Conservation (phyloP, 2,113 vertebrate genomes). For the Arvicanthis niloticus region DNA sequence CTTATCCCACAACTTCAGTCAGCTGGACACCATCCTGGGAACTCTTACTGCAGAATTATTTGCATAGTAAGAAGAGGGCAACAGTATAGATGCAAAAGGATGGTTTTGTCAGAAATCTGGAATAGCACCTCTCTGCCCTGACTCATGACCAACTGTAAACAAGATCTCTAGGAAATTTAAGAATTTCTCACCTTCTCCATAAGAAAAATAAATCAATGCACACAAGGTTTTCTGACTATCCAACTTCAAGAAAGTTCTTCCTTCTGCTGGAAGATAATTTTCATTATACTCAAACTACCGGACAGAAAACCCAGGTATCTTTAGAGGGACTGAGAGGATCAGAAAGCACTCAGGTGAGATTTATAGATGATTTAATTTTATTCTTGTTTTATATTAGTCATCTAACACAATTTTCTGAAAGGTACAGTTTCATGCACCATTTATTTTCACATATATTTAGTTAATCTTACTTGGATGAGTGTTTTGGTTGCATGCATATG, state of each 20-base stretch:
- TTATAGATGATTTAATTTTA: neutral
- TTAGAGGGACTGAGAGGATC: neutral
- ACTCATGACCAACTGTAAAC: neutral
- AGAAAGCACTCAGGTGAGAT: constrained; percentile 64
- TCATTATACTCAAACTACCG: neutral
- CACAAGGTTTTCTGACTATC: neutral
- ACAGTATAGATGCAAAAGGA: neutral
- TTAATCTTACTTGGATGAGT: neutral
- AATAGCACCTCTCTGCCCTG: neutral
- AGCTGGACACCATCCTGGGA: constrained; percentile 1
- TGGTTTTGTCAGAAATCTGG: constrained; percentile 12
- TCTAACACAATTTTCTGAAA: neutral
- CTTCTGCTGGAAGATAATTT: constrained; percentile 4
- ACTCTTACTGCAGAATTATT: neutral
- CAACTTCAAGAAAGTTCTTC: neutral
- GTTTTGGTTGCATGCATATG: neutral
- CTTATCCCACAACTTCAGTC: neutral
- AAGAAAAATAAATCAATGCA: constrained; percentile 42
- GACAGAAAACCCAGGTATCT: neutral
- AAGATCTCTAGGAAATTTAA: neutral
- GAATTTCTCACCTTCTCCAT: neutral
- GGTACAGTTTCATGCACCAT: neutral
- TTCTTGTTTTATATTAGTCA: neutral
- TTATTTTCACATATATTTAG: neutral
- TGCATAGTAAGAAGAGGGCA: neutral